These are phyloP conservation scores for Scomber scombrus DNA, from an alignment of 2,113 vertebrate species.

Conservation along the genomic window DNA sequence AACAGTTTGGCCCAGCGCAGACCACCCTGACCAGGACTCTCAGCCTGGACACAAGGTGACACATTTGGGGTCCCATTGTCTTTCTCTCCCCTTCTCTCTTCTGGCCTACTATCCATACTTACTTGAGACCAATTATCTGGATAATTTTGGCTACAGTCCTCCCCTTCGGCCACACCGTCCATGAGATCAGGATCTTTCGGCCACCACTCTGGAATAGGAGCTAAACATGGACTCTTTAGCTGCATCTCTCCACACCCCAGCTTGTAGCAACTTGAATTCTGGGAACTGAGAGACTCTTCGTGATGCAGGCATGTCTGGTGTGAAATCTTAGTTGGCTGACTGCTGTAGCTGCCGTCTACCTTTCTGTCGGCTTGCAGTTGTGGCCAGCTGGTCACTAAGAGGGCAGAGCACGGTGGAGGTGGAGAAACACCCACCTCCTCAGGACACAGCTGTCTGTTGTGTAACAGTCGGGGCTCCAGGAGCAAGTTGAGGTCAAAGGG, in stretches of 20 bases:
- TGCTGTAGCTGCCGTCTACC: constrained; percentile 2
- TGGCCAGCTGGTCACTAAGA: constrained; percentile 86
- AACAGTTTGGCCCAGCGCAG: constrained; percentile 85
- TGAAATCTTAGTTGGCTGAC: constrained; percentile 20
- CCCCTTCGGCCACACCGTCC: constrained; percentile 86
- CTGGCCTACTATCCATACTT: constrained; percentile 57
- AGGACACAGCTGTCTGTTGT: constrained; percentile 83
- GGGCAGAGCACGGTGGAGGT: constrained; percentile 86
- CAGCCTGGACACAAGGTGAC: constrained; percentile 54
- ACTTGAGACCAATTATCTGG: constrained; percentile 55
- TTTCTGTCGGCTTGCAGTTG: constrained; percentile 59
- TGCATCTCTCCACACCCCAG: constrained; percentile 77
- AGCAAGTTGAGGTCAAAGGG: constrained; percentile 95
- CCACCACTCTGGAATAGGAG: constrained; percentile 67
- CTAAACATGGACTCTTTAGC: constrained; percentile 37
- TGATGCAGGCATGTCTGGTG: constrained; percentile 1
- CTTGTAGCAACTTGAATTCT: constrained; percentile 18
- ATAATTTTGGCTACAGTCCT: constrained; percentile 82
- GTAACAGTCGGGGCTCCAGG: constrained; percentile 89
- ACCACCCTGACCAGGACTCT: constrained; percentile 73
- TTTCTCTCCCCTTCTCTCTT: constrained; percentile 77
- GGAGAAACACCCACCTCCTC: constrained; percentile 84
- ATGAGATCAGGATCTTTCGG: constrained; percentile 75
- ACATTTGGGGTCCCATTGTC: constrained; percentile 60
- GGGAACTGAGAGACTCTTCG: constrained; percentile 23